These are phyloP conservation scores for Hipparchia semele DNA, from an alignment of 2,888 invertebrate species.

Conservation along the genomic window DNA sequence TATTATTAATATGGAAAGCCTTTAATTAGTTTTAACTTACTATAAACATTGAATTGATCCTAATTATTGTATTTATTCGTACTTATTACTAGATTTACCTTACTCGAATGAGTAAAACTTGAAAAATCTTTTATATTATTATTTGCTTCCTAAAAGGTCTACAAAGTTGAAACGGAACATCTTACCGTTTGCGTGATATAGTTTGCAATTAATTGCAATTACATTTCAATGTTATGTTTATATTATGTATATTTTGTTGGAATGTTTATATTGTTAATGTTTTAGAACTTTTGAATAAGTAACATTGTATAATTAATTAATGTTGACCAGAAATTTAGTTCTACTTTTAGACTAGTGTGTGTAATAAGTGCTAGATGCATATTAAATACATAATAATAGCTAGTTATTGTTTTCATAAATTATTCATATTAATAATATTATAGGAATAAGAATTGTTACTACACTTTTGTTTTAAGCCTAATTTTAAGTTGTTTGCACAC, in stretches of 20 bases:
- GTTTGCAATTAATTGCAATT: conserved; percentile 30
- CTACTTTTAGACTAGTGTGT: conserved; percentile 31
- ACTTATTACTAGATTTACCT: neutral
- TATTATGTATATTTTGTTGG: conserved; percentile 31
- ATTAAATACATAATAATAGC: neutral
- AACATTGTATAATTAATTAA: conserved; percentile 26
- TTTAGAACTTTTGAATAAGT: conserved; percentile 37
- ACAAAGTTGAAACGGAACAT: conserved; percentile 14
- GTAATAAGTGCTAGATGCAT: conserved; percentile 8
- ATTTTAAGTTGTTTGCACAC: neutral
- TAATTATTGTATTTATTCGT: neutral
- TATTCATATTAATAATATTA: conserved; percentile 11
- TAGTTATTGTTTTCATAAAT: neutral
- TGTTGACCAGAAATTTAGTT: conserved; percentile 42
- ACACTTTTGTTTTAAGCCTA: neutral
- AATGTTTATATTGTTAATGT: conserved; percentile 48
- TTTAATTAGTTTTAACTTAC: neutral
- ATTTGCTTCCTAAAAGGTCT: conserved; percentile 5
- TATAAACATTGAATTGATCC: neutral
- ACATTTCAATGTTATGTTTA: conserved; percentile 32
- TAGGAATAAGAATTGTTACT: conserved; percentile 9
- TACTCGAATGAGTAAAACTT: too few species aligned
- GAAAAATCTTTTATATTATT: neutral
- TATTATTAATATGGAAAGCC: neutral
- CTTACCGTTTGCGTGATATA: conserved; percentile 32